Percentiles rank a stretch among this genome's conserved stretches.
Evolutionary conservation across 2,888 invertebrate species (phyloP).

Genomic region (Patella pellucida): DNA sequence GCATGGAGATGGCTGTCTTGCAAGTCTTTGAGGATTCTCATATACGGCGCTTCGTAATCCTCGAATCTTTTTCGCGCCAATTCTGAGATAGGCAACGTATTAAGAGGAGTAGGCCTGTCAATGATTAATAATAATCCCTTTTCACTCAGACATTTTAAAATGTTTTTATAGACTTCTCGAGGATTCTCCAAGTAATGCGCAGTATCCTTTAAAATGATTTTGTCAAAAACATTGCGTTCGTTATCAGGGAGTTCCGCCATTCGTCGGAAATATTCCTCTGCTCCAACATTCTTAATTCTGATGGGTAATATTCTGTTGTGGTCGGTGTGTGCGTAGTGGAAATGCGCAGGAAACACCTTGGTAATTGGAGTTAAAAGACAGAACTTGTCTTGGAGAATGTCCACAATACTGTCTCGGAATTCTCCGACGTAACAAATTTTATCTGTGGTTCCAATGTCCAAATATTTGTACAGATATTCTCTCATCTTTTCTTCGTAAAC

Average conservation of each 20-base stretch:
- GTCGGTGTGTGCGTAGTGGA: conserved; percentile 62
- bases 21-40: conserved; percentile 61
- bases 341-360: conserved; percentile 62
- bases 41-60: conserved; percentile 61
- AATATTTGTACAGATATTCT: conserved; percentile 58
- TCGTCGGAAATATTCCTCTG: conserved; percentile 63
- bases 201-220: conserved; percentile 63
- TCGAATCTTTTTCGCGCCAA: conserved; percentile 57
- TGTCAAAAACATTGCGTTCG: conserved; percentile 49
- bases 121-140: conserved; percentile 61
- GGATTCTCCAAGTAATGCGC: conserved; percentile 61
- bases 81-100: conserved; percentile 62
- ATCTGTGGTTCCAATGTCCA: conserved; percentile 64
- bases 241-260: conserved; percentile 35
- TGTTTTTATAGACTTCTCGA: conserved; percentile 52
- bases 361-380: conserved; percentile 63
- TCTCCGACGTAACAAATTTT: conserved; percentile 66
- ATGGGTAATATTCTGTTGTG: conserved; percentile 56
- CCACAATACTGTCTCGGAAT: conserved; percentile 56
- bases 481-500: conserved; percentile 60
- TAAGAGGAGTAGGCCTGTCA: conserved; percentile 60
- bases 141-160: conserved; percentile 52
- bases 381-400: conserved; percentile 55
- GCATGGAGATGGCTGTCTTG: conserved; percentile 60
- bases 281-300: conserved; percentile 59